These are phyloP conservation scores for Dipodomys spectabilis DNA, from an alignment of 2,113 vertebrate species.

Conservation along the genomic window DNA sequence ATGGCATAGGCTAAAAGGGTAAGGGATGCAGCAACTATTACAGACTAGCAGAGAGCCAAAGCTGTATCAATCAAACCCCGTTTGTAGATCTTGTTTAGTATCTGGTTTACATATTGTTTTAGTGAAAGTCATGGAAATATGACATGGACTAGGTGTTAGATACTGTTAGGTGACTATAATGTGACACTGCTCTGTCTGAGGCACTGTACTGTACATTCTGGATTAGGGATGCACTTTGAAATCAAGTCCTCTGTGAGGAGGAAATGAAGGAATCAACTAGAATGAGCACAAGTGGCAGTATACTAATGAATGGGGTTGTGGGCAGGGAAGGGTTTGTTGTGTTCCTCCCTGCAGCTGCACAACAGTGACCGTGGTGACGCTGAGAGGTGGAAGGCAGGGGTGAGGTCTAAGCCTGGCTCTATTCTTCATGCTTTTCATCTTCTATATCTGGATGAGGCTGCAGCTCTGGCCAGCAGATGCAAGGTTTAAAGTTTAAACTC, in stretches of 20 bases:
- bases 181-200: no score
- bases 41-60: neutral
- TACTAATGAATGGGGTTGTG: accelerated
- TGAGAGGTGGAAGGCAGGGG: neutral
- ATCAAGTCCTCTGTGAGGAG: neutral
- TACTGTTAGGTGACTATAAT: neutral
- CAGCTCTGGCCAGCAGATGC: neutral
- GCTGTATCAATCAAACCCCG: constrained; percentile 7
- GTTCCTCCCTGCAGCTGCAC: neutral
- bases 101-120: neutral
- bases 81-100: neutral
- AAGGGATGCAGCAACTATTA: neutral
- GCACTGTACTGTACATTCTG: no score
- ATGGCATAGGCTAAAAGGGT: neutral
- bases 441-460: neutral
- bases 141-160: neutral
- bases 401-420: neutral
- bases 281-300: neutral
- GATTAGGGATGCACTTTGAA: no score
- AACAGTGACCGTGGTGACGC: neutral
- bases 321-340: no score
- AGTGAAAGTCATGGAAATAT: constrained; percentile 13
- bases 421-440: neutral
- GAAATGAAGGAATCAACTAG: neutral
- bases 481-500: neutral